These are phyloP conservation scores for Nymphicus hollandicus DNA, from an alignment of 2,113 vertebrate species.

Conservation along the genomic window DNA sequence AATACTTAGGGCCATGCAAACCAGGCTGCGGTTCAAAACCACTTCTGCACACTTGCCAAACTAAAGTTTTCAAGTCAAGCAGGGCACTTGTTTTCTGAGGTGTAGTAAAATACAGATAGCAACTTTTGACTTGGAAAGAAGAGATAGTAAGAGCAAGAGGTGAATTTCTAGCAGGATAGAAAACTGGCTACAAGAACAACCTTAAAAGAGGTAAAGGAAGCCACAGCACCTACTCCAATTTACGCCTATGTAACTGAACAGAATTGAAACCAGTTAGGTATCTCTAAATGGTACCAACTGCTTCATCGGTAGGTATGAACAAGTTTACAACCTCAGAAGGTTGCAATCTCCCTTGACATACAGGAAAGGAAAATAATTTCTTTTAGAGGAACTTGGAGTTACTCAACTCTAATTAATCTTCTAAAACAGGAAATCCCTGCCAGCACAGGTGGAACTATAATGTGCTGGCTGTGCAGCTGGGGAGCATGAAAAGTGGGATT, in stretches of 20 bases:
- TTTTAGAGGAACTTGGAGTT: slow-evolving; percentile 48
- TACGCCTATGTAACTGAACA: neutral
- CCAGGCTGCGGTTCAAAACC: neutral
- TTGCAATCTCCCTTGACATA: neutral
- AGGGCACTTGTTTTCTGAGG: neutral
- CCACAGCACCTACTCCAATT: neutral
- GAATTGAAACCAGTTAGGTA: neutral
- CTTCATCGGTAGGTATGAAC: neutral
- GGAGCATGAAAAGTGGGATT: slow-evolving; percentile 12
- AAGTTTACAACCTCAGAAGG: neutral
- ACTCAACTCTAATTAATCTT: slow-evolving; percentile 48
- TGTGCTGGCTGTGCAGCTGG: neutral
- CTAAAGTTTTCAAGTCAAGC: neutral
- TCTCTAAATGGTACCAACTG: neutral
- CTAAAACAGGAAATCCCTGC: slow-evolving; percentile 46
- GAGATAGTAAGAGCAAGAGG: neutral
- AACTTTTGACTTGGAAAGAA: neutral
- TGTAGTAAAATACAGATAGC: neutral
- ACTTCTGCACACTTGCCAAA: neutral
- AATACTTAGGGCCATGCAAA: neutral
- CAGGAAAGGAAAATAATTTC: slow-evolving; percentile 31
- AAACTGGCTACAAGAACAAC: neutral
- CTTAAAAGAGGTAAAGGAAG: neutral
- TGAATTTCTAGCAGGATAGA: neutral
- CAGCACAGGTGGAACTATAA: slow-evolving; percentile 33